These are phyloP conservation scores for Oxyteleia sp. DNA, from an alignment of 2,888 invertebrate species.

Conservation along the genomic window DNA sequence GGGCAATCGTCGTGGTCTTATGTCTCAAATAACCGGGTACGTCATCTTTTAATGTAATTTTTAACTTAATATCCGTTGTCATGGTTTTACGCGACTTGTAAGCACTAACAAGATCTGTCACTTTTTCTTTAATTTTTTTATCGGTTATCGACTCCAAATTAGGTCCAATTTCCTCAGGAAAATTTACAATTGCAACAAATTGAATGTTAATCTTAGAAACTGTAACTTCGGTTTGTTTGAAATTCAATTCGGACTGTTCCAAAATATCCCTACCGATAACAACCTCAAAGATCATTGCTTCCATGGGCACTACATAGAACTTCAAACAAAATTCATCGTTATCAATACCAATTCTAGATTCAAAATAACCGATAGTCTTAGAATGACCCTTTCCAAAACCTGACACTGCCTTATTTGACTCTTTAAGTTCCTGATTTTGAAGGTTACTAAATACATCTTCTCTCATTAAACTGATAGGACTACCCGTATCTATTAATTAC, in stretches of 20 bases:
- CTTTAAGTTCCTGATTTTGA: background rate
- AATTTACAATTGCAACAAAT: background rate
- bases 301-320: conserved; percentile 16
- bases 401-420: background rate
- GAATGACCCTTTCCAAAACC: conserved; percentile 36
- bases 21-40: conserved; percentile 20
- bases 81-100: conserved; percentile 2
- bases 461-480: conserved; percentile 20
- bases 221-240: background rate
- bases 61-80: conserved; percentile 4
- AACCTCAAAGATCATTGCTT: conserved; percentile 20
- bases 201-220: background rate
- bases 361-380: conserved; percentile 24
- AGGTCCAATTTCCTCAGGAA: background rate
- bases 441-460: background rate
- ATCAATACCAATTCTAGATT: conserved; percentile 7
- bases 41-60: conserved; percentile 14
- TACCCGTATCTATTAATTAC: conserved; percentile 34
- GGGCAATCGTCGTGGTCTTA: conserved; percentile 17
- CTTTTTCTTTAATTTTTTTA: background rate
- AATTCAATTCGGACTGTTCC: background rate
- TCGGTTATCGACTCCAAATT: conserved; percentile 4
- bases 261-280: conserved; percentile 36
- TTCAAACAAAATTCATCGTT: conserved; percentile 12
- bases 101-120: background rate